A percentile compares a stretch with the other conserved stretches of the same genome.
phyloP scores from a whole-genome alignment of 1,140 invertebrate species.

The Trissolcus basalis region DNA sequence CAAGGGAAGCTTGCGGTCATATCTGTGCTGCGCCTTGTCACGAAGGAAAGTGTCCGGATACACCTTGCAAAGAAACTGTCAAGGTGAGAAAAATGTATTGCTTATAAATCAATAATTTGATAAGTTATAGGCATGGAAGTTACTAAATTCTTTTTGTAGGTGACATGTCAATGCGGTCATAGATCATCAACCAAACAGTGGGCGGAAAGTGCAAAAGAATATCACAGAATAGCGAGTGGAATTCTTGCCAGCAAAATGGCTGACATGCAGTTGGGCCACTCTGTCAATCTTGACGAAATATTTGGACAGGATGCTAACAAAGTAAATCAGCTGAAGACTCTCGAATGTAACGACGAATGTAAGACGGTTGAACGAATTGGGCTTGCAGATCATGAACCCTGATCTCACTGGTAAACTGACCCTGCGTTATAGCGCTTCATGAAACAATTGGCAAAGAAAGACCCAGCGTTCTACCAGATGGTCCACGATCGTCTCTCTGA shows the following conservation, averaged over 20 bases:
- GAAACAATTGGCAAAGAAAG: conserved; percentile 89
- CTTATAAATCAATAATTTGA: too few relatives aligned
- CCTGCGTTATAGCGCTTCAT: conserved; percentile 90
- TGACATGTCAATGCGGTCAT: conserved; percentile 88
- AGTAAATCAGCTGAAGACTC: conserved; percentile 75
- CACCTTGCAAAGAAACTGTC: conserved; percentile 83
- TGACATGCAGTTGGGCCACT: conserved; percentile 82
- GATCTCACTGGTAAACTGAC: conserved; percentile 87
- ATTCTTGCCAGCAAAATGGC: conserved; percentile 83
- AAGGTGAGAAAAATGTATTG: conserved; percentile 60
- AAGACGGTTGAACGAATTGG: conserved; percentile 87
- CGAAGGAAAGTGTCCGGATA: conserved; percentile 81
- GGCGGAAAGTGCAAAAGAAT: conserved; percentile 84
- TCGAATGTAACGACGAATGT: conserved; percentile 96
- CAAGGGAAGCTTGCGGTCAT: conserved; percentile 85
- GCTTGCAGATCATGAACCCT: conserved; percentile 92
- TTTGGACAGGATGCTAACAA: conserved; percentile 75
- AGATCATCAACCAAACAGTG: conserved; percentile 83
- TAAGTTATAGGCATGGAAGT: too few relatives aligned
- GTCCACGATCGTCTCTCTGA: conserved; percentile 91
- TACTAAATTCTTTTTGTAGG: conserved; percentile 70
- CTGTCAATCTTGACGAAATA: conserved; percentile 82
- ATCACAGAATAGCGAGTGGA: conserved; percentile 82
- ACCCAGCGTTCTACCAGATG: conserved; percentile 86
- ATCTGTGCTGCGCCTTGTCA: conserved; percentile 89